A percentile compares a stretch with the other conserved stretches of the same genome.
Conservation (phyloP, 2,888 invertebrate genomes). For the Andricus curvator region DNA sequence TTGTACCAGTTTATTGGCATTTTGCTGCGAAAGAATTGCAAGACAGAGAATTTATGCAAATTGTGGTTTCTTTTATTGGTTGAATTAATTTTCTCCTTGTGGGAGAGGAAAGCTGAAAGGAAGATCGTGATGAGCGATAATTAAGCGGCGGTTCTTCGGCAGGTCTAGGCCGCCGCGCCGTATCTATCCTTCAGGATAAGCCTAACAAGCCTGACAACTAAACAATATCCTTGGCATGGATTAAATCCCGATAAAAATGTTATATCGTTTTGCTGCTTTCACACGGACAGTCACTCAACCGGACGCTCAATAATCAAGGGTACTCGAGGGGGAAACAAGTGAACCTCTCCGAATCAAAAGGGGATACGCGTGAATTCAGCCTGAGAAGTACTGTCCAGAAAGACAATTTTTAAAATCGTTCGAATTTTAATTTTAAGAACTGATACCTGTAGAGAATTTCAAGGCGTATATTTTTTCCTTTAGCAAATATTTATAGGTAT, state of each 20-base stretch:
- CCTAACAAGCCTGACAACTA: conserved; percentile 43
- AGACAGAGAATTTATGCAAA: conserved; percentile 11
- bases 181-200: conserved; percentile 59
- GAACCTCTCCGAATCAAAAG: too few relatives aligned
- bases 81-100: conserved; percentile 2
- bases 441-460: too few relatives aligned
- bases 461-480: too few relatives aligned
- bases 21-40: background rate
- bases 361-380: too few relatives aligned
- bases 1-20: too few relatives aligned
- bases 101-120: conserved; percentile 42
- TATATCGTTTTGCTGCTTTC: conserved; percentile 47
- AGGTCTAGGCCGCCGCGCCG: conserved; percentile 58
- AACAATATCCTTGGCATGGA: conserved; percentile 70
- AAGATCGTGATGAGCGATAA: conserved; percentile 54
- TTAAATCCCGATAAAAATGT: conserved; percentile 51
- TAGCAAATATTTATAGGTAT: too few relatives aligned
- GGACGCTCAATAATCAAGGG: too few relatives aligned
- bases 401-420: too few relatives aligned
- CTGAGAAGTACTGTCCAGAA: too few relatives aligned
- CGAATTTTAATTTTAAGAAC: too few relatives aligned
- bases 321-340: too few relatives aligned
- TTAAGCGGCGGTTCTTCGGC: conserved; percentile 55
- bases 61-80: conserved; percentile 5
- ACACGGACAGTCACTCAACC: conserved; percentile 47